A percentile compares a stretch with the other conserved stretches of the same genome.
Evolutionary conservation across 2,113 vertebrate species (phyloP).

Genomic region (Megalops atlanticus): DNA sequence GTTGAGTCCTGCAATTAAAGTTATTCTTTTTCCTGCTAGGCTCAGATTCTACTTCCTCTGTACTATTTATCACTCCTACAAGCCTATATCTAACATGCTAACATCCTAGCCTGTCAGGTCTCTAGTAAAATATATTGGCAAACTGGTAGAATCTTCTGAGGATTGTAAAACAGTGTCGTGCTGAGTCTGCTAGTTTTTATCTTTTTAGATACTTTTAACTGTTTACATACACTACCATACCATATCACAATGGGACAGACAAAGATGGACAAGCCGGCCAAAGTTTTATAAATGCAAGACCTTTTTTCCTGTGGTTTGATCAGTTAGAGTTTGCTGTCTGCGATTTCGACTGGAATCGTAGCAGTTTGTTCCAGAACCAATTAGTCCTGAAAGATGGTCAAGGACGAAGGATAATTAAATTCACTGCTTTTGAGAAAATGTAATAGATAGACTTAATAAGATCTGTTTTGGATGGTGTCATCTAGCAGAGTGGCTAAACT

Average conservation of each 20-base stretch:
- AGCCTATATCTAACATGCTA: too few relatives aligned
- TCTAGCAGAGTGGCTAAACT: slow-evolving; percentile 18
- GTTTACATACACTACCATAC: too few relatives aligned
- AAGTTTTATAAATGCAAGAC: not conserved
- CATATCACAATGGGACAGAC: too few relatives aligned
- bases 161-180: too few relatives aligned
- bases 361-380: not conserved
- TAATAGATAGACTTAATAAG: slow-evolving; percentile 10
- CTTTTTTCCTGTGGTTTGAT: slow-evolving; percentile 1
- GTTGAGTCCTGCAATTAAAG: not conserved
- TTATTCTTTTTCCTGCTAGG: not conserved
- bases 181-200: too few relatives aligned
- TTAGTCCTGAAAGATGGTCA: not conserved
- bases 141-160: too few relatives aligned
- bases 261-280: not conserved
- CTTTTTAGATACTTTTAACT: too few relatives aligned
- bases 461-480: not conserved
- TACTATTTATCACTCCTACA: not conserved
- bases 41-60: not conserved
- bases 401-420: not conserved
- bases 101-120: too few relatives aligned
- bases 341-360: not conserved
- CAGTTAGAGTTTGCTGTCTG: not conserved
- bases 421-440: not conserved
- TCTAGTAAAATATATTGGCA: too few relatives aligned